A percentile compares a stretch with the other conserved stretches of the same genome.
Evolutionary conservation across 2,888 invertebrate species (phyloP).

Genomic region (Teleogryllus oceanicus): DNA sequence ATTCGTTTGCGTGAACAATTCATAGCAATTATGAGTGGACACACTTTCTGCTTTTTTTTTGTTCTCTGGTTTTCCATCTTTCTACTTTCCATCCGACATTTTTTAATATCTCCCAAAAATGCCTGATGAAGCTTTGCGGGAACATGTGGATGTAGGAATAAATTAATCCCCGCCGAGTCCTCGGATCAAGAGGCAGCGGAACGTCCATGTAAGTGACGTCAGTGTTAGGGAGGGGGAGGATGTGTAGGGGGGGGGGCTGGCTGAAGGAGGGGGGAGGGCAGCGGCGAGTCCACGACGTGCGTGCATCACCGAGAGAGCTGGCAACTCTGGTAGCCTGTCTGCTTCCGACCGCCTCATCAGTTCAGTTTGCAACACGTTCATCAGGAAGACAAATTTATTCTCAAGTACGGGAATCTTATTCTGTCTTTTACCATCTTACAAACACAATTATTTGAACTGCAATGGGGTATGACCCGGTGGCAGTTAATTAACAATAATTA

Average conservation of each 20-base stretch:
- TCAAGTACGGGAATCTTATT: too few relatives aligned
- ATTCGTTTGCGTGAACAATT: slow-evolving; percentile 18
- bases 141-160: slow-evolving; percentile 6
- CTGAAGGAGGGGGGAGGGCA: not conserved
- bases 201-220: not conserved
- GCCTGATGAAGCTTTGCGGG: slow-evolving; percentile 9
- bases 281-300: not conserved
- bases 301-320: too few relatives aligned
- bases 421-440: too few relatives aligned
- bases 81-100: not conserved
- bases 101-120: slow-evolving; percentile 3
- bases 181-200: not conserved
- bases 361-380: too few relatives aligned
- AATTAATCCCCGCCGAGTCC: not conserved
- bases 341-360: too few relatives aligned
- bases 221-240: not conserved
- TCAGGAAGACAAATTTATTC: too few relatives aligned
- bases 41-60: not conserved
- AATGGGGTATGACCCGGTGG: too few relatives aligned
- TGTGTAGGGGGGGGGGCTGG: not conserved
- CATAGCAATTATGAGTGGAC: slow-evolving; percentile 9
- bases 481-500: too few relatives aligned
- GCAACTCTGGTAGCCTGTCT: too few relatives aligned
- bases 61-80: not conserved
- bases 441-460: too few relatives aligned